Conservation (phyloP, 1,140 invertebrate species). For the Leucophenga varia region DNA sequence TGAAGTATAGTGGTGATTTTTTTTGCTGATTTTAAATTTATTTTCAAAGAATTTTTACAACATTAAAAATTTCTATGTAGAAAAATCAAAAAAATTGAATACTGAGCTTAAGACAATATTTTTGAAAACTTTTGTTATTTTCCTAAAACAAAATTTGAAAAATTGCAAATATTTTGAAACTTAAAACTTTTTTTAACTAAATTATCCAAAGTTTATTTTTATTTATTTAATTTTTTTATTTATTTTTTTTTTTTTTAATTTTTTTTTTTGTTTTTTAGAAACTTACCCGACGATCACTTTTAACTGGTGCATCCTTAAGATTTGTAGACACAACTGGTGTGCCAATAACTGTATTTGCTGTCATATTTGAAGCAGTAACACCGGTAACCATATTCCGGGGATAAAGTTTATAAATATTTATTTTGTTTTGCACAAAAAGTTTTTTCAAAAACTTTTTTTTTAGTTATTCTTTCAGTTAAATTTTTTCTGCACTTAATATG, state of each 20-base stretch:
- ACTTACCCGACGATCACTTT: constrained; percentile 56
- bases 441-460: constrained; percentile 21
- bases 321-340: constrained; percentile 38
- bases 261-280: constrained; percentile 3
- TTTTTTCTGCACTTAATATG: constrained; percentile 3
- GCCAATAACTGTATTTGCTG: constrained; percentile 37
- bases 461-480: constrained; percentile 17
- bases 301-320: constrained; percentile 45
- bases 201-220: too few species aligned
- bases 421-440: constrained; percentile 42
- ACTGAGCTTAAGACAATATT: too few species aligned
- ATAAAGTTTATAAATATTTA: constrained; percentile 34
- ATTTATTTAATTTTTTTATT: constrained; percentile 5
- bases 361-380: constrained; percentile 44
- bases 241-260: neutral
- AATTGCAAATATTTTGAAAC: too few species aligned
- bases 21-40: too few species aligned
- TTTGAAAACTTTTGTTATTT: too few species aligned
- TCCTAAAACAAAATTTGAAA: too few species aligned
- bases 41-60: too few species aligned
- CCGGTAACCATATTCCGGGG: constrained; percentile 51
- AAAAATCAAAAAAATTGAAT: too few species aligned
- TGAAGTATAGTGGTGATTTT: too few species aligned
- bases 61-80: too few species aligned
- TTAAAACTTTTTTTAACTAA: too few species aligned